Evolutionary conservation across 1,140 invertebrate species (phyloP), one percentile per base, ranked within the genome.

Genomic region (Heliconius nattereri): DNA sequence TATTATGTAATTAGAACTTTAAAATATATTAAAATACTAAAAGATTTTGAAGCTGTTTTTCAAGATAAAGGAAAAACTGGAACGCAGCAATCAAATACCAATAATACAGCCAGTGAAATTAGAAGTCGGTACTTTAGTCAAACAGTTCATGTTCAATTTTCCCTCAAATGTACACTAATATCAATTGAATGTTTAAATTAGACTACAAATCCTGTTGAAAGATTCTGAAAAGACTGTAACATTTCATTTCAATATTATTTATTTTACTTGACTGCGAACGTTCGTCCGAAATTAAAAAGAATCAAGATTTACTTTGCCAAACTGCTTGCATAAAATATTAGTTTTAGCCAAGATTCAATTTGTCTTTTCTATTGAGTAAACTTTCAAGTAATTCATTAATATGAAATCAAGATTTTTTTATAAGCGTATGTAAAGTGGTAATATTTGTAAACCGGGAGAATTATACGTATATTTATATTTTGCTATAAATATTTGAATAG

Each of bases 251-350:
- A 23, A 9, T 75, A 32, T 16, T 57, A 32, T 75, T 45, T 40
- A n/a, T 37, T 75, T 16, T 75, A 9, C 52, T 78, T 72, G 57
- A 32, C 49, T 72, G n/a, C 66, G 11, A 52, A 52, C 49, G 9
- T 32, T 45, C 9, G 40, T 20, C 71, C 20, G 8, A 54, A 77
- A 77, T 77, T 77, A 77, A 77, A 77, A 77, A 71, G 75, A 71
- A 52, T 77, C 66, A 49, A 71, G 75, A 77, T 77, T 77, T 77
- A 77, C 75, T 77, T 77, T 77, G 40, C 49, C 75, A 76, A 76
- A 76, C 66, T 77, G 75, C 75, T 71, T 77, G 57, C 75, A 77
- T 77, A 77, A 77, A 77, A 77, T 77, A 77, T 77, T 71, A 77
- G 40, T 60, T 76, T 57, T 19, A 49, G 37, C 37, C 57, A 37